Evolutionary conservation across 2,113 vertebrate species (phyloP).

Genomic region (Cyprinodon brontotheroides): DNA sequence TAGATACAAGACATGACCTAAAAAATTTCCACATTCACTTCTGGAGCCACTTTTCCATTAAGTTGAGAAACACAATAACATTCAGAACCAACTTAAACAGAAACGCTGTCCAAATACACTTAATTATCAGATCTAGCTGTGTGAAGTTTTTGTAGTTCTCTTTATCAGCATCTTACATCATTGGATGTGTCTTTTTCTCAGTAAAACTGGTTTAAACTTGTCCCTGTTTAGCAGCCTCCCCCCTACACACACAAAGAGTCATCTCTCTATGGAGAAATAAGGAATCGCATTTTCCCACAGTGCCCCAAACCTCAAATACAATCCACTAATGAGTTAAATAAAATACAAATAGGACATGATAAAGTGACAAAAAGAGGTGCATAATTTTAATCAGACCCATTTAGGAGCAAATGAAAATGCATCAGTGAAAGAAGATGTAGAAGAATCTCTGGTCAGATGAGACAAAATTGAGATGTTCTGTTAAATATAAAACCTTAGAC

Average conservation of each 20-base stretch:
- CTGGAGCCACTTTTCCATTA: too few relatives aligned
- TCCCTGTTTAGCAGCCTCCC: neutral
- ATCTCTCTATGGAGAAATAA: neutral
- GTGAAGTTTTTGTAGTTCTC: neutral
- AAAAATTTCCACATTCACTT: neutral
- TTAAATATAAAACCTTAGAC: too few relatives aligned
- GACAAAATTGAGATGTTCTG: too few relatives aligned
- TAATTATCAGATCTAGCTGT: neutral
- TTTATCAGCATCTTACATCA: neutral
- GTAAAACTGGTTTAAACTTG: neutral
- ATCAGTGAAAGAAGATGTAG: neutral
- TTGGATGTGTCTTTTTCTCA: neutral
- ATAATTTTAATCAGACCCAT: too few relatives aligned
- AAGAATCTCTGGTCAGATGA: neutral
- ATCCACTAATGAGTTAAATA: neutral
- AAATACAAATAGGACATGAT: too few relatives aligned
- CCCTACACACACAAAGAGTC: neutral
- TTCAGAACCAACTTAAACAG: too few relatives aligned
- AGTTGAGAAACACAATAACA: too few relatives aligned
- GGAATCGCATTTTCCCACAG: neutral
- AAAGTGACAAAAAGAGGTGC: too few relatives aligned
- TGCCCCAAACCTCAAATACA: neutral
- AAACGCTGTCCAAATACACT: neutral
- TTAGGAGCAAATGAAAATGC: too few relatives aligned
- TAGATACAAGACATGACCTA: neutral